phyloP scores from a whole-genome alignment of 2,797 vertebrate genomes.

The Thalassophryne amazonica region DNA sequence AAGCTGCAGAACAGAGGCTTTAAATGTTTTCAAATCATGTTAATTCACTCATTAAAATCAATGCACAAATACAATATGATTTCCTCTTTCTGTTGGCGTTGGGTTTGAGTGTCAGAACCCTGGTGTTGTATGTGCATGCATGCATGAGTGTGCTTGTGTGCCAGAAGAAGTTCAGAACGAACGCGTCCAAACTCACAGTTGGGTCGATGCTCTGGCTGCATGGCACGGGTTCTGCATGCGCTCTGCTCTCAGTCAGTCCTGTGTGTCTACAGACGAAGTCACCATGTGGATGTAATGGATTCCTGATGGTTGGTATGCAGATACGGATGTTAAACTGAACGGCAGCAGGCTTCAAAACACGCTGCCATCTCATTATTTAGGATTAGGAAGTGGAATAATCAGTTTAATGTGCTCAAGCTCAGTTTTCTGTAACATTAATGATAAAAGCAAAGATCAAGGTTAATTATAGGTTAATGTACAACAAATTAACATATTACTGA shows the following conservation, averaged over 20 bases:
- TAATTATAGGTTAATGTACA: slow-evolving; percentile 43
- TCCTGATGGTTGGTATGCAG: slow-evolving; percentile 87
- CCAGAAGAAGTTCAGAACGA: slow-evolving; percentile 20
- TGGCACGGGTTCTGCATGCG: slow-evolving; percentile 67
- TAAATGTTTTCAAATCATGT: background rate
- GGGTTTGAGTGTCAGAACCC: slow-evolving; percentile 49
- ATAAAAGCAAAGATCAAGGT: slow-evolving; percentile 7
- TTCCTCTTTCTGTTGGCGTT: slow-evolving; percentile 2
- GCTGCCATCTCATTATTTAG: slow-evolving; percentile 17
- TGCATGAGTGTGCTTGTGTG: slow-evolving; percentile 11
- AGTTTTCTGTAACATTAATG: slow-evolving; percentile 8
- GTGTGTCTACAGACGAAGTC: slow-evolving; percentile 79
- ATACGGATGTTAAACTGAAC: slow-evolving; percentile 16
- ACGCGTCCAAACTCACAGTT: slow-evolving; percentile 14
- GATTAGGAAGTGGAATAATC: slow-evolving; percentile 20
- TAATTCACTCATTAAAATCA: background rate
- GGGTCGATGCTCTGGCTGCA: slow-evolving; percentile 49
- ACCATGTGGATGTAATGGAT: slow-evolving; percentile 61
- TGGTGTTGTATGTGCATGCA: slow-evolving; percentile 39
- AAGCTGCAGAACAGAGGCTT: background rate
- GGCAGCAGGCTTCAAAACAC: slow-evolving; percentile 3
- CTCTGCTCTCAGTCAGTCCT: slow-evolving; percentile 80
- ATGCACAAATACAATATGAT: slow-evolving; percentile 8
- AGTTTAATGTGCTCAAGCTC: slow-evolving; percentile 10
- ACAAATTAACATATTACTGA: slow-evolving; percentile 43